Percentiles rank a stretch among this genome's conserved stretches.
These are phyloP conservation scores for Siniperca chuatsi DNA, from an alignment of 2,113 vertebrate genomes.

Conservation along the genomic window DNA sequence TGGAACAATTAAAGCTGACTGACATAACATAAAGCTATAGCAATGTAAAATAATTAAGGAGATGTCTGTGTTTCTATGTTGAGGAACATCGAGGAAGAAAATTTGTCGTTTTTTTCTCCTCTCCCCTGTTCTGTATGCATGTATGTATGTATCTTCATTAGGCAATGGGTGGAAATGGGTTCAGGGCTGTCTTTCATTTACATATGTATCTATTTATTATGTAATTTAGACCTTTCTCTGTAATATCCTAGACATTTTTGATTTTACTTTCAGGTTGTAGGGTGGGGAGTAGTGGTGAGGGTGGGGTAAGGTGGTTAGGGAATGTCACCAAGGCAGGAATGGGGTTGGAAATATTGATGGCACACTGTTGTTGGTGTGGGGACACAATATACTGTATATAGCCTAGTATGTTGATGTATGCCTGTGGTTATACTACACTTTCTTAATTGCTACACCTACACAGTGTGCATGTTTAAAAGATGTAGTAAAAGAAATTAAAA, in stretches of 20 bases:
- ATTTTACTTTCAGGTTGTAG: not conserved
- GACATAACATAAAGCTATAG: not conserved
- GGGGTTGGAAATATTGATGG: too few relatives aligned
- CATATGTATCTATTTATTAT: not conserved
- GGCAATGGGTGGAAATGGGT: not conserved
- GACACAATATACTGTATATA: too few relatives aligned
- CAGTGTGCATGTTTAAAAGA: too few relatives aligned
- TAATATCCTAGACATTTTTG: not conserved
- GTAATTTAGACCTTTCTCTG: not conserved
- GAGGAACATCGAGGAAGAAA: not conserved
- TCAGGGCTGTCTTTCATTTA: not conserved
- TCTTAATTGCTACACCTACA: too few relatives aligned
- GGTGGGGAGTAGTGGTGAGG: not conserved
- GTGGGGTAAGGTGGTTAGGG: not conserved
- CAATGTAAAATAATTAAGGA: not conserved
- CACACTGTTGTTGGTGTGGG: too few relatives aligned
- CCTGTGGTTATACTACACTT: too few relatives aligned
- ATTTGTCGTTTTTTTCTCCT: not conserved
- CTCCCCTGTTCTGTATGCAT: not conserved
- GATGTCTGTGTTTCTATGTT: too few relatives aligned
- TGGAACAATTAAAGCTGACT: not conserved
- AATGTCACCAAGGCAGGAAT: not conserved
- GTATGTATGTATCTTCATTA: not conserved
- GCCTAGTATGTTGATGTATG: too few relatives aligned
- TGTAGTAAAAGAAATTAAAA: too few relatives aligned